phyloP scores from a whole-genome alignment of 2,113 vertebrate genomes.

The Sarotherodon lohbergeri region DNA sequence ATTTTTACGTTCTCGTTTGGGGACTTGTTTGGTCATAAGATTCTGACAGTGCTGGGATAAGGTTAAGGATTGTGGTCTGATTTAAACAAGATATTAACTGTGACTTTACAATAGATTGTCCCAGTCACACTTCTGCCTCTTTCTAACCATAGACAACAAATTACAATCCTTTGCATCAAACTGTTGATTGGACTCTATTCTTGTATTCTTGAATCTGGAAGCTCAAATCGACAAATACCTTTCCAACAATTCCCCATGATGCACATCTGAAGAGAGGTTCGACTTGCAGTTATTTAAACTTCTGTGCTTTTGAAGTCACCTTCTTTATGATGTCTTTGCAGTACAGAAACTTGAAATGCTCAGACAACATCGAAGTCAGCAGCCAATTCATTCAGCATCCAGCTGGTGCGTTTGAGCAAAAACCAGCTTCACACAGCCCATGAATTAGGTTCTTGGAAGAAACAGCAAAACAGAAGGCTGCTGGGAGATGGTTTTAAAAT shows the following conservation, averaged over 20 bases:
- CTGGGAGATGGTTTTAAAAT: not conserved
- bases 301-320: not conserved
- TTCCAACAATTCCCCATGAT: rapidly evolving
- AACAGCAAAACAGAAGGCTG: not conserved
- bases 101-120: not conserved
- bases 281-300: rapidly evolving
- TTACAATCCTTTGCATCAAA: not conserved
- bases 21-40: not conserved
- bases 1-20: rapidly evolving
- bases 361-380: not conserved
- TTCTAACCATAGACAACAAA: not conserved
- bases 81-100: not conserved
- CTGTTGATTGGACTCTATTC: not conserved
- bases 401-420: not conserved
- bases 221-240: not conserved
- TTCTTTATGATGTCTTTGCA: not conserved
- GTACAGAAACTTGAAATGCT: not conserved
- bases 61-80: not conserved
- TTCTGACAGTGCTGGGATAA: not conserved
- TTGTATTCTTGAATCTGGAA: not conserved
- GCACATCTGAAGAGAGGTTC: not conserved
- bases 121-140: rapidly evolving
- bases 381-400: not conserved
- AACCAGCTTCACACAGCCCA: not conserved
- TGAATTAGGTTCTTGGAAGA: not conserved